phyloP scores from a whole-genome alignment of 2,888 invertebrate species.

The Drosophila subsilvestris region DNA sequence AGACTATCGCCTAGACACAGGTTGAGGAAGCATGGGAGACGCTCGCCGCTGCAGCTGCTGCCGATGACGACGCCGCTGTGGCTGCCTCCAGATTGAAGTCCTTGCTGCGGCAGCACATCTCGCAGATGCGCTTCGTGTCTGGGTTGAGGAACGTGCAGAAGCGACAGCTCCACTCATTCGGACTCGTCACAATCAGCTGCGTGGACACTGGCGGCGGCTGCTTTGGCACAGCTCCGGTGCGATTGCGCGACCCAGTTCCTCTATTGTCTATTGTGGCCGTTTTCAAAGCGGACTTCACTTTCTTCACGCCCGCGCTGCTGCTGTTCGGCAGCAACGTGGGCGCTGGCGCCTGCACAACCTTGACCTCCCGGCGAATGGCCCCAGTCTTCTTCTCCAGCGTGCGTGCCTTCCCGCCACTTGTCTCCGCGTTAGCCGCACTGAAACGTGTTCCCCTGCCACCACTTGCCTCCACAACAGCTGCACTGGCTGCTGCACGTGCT shows the following conservation, averaged over 20 bases:
- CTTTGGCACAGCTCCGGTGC: conserved; percentile 62
- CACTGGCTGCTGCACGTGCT: neutral
- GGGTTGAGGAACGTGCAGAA: conserved; percentile 89
- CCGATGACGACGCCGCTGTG: conserved; percentile 45
- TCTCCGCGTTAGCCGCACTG: conserved; percentile 14
- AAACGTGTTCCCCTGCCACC: neutral
- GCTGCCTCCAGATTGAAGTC: conserved; percentile 83
- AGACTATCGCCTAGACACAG: conserved; percentile 75
- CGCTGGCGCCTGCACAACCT: conserved; percentile 46
- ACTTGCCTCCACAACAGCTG: neutral
- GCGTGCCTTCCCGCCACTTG: conserved; percentile 60
- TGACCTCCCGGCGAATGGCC: conserved; percentile 41
- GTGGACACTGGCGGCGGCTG: conserved; percentile 69
- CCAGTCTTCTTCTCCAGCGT: conserved; percentile 65
- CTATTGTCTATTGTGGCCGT: conserved; percentile 64
- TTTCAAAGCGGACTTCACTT: conserved; percentile 75
- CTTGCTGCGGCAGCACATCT: conserved; percentile 87
- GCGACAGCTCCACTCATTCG: conserved; percentile 87
- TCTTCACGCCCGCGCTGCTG: conserved; percentile 63
- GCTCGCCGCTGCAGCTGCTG: conserved; percentile 57
- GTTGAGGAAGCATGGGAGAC: conserved; percentile 81
- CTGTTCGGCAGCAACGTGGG: conserved; percentile 46
- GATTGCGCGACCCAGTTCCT: conserved; percentile 36
- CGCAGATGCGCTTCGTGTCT: conserved; percentile 86
- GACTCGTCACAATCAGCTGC: conserved; percentile 78